A percentile compares a stretch with the other conserved stretches of the same genome.
Evolutionary conservation across 2,113 vertebrate genomes (phyloP).

Genomic region (Petrocephalus zakoni): DNA sequence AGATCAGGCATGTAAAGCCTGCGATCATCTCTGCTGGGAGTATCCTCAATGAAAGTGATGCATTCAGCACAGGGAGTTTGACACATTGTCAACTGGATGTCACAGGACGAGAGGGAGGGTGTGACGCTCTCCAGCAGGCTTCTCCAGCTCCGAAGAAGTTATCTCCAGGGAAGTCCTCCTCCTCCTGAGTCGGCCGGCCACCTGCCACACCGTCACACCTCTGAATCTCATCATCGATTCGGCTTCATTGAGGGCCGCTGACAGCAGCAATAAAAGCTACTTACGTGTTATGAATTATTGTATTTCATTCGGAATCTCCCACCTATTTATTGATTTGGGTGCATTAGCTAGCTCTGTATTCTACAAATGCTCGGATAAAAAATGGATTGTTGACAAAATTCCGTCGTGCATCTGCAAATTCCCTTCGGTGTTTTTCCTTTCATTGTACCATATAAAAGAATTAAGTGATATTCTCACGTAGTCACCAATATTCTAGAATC

Average conservation of each 20-base stretch:
- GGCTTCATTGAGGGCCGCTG: neutral
- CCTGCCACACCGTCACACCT: neutral
- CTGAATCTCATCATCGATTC: constrained; percentile 19
- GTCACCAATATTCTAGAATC: neutral
- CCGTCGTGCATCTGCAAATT: neutral
- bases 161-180: neutral
- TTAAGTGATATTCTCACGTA: neutral
- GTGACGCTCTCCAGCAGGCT: neutral
- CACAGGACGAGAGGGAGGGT: neutral
- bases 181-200: neutral
- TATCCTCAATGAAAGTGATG: neutral
- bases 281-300: constrained; percentile 9
- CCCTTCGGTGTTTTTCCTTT: neutral
- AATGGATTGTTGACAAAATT: constrained; percentile 18
- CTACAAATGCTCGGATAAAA: neutral
- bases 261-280: constrained; percentile 13
- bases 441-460: neutral
- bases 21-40: neutral
- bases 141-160: neutral
- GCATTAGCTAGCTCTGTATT: neutral
- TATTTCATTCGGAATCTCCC: constrained; percentile 9
- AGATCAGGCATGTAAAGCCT: neutral
- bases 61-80: neutral
- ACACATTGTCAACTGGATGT: neutral
- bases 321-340: neutral